Conservation (phyloP, 2,113 vertebrate species). For the Phrynosoma blainvillii region DNA sequence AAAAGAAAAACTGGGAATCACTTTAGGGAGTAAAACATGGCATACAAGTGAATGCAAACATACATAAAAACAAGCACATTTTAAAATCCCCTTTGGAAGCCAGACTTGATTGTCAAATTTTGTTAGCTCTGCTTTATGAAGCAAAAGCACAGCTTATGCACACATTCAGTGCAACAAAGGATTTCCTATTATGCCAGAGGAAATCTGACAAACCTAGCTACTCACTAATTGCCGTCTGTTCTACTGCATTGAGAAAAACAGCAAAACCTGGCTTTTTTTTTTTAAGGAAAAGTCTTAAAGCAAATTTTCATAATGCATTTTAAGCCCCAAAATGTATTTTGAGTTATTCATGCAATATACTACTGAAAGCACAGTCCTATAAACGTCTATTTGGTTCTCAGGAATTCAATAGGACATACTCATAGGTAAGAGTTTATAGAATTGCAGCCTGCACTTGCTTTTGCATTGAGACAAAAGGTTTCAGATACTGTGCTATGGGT, state of each 20-base stretch:
- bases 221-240: slow-evolving; percentile 62
- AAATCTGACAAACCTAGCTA: slow-evolving; percentile 68
- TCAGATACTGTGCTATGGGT: too few species aligned
- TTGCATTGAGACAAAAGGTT: not conserved
- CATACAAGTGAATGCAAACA: slow-evolving; percentile 55
- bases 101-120: slow-evolving; percentile 66
- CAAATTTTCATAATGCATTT: slow-evolving; percentile 56
- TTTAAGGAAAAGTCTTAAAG: too few species aligned
- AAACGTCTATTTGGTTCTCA: not conserved
- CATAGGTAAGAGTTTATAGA: not conserved
- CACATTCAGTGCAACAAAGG: slow-evolving; percentile 55
- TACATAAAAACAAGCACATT: slow-evolving; percentile 48
- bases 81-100: slow-evolving; percentile 57
- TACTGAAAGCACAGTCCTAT: not conserved
- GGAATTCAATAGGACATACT: not conserved
- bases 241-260: slow-evolving; percentile 41
- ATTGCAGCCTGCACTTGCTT: not conserved
- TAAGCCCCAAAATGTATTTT: slow-evolving; percentile 36
- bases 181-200: slow-evolving; percentile 67
- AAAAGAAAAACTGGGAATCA: slow-evolving; percentile 45
- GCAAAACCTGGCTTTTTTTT: slow-evolving; percentile 52
- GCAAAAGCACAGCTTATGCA: slow-evolving; percentile 63
- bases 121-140: slow-evolving; percentile 64
- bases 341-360: slow-evolving; percentile 19
- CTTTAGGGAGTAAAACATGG: slow-evolving; percentile 54